A percentile compares a stretch with the other conserved stretches of the same genome.
Conservation (phyloP, 2,888 invertebrate species). For the Gibbula magus region DNA sequence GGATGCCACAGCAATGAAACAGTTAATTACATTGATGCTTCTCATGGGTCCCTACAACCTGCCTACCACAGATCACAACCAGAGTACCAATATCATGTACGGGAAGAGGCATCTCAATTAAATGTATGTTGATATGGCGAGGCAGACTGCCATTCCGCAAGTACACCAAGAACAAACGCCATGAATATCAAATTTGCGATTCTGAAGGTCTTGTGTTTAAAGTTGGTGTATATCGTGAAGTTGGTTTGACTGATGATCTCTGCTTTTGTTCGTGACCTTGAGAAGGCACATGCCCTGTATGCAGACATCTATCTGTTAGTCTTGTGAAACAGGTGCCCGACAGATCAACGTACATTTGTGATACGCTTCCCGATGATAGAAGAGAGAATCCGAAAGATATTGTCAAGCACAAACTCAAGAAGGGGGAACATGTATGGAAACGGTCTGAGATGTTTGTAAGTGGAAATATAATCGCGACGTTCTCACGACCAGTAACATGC, state of each 20-base stretch:
- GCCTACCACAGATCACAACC: too few species aligned
- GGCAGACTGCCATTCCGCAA: conserved; percentile 26
- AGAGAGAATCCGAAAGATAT: conserved; percentile 29
- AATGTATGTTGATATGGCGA: conserved; percentile 36
- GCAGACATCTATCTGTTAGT: conserved; percentile 32
- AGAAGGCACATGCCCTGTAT: conserved; percentile 24
- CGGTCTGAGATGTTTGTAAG: conserved; percentile 14
- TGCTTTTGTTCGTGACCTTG: conserved; percentile 21
- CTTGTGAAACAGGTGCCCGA: conserved; percentile 16
- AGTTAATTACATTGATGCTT: too few species aligned
- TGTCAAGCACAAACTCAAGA: conserved; percentile 34
- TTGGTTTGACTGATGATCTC: neutral
- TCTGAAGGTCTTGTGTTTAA: conserved; percentile 27
- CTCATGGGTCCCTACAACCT: too few species aligned
- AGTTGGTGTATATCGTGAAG: conserved; percentile 16
- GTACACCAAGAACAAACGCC: conserved; percentile 28
- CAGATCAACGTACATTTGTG: conserved; percentile 22
- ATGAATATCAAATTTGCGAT: conserved; percentile 31
- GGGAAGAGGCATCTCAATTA: conserved; percentile 11
- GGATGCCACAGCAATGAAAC: too few species aligned
- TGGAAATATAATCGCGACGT: too few species aligned
- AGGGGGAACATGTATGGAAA: conserved; percentile 32
- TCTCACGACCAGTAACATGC: too few species aligned
- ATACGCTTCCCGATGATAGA: conserved; percentile 13
- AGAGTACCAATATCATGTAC: too few species aligned